Evolutionary conservation across 2,888 invertebrate genomes (phyloP).

Genomic region (Gerosis bhagava): DNA sequence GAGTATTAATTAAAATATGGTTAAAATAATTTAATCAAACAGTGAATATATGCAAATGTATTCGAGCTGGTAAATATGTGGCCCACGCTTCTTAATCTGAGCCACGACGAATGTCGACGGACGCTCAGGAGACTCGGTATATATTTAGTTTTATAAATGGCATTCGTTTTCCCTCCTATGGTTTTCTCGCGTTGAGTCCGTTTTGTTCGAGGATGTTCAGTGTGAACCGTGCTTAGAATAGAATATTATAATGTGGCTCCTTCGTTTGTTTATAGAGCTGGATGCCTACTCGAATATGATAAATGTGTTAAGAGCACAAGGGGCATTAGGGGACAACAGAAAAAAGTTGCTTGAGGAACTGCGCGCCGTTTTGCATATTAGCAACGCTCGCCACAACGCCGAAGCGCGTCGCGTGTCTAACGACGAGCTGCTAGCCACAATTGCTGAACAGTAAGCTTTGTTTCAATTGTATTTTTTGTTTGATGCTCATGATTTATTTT

Average conservation of each 20-base stretch:
- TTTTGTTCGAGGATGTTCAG: conserved; percentile 45
- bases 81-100: conserved; percentile 91
- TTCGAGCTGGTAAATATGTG: conserved; percentile 66
- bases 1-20: conserved; percentile 72
- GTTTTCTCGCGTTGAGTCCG: conserved; percentile 58
- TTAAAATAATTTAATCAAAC: conserved; percentile 63
- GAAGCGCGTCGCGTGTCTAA: conserved; percentile 96
- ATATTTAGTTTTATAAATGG: conserved; percentile 75
- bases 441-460: conserved; percentile 92
- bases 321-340: conserved; percentile 92
- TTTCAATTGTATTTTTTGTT: conserved; percentile 42
- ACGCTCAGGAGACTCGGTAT: conserved; percentile 93
- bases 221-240: conserved; percentile 35
- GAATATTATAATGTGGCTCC: conserved; percentile 37
- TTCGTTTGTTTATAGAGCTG: conserved; percentile 86
- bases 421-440: conserved; percentile 93
- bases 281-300: conserved; percentile 96
- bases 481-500: conserved; percentile 62
- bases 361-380: conserved; percentile 91
- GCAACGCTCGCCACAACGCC: conserved; percentile 94
- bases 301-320: conserved; percentile 96
- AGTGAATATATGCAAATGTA: conserved; percentile 55
- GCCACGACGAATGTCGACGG: conserved; percentile 94
- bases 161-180: conserved; percentile 81
- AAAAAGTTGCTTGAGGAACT: conserved; percentile 92